phyloP scores from a whole-genome alignment of 2,888 invertebrate genomes.

The Cephus sareptanus region DNA sequence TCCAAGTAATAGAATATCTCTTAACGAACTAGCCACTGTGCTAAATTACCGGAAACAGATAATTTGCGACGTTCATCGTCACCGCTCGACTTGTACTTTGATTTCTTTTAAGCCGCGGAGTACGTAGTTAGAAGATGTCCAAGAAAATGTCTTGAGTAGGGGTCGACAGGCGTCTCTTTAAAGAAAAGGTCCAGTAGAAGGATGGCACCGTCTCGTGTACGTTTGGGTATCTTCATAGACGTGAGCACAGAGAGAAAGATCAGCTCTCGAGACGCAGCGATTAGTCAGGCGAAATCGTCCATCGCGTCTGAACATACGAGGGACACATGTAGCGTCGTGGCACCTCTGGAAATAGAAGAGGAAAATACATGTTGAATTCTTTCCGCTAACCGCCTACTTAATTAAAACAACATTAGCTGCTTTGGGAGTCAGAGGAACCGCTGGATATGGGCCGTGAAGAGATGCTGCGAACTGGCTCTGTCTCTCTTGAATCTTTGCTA shows the following conservation, averaged over 20 bases:
- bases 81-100: background rate
- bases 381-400: conserved; percentile 63
- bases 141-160: conserved; percentile 1
- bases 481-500: background rate
- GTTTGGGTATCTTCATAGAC: conserved; percentile 2
- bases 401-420: conserved; percentile 63
- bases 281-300: conserved; percentile 66
- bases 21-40: background rate
- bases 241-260: conserved; percentile 25
- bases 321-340: conserved; percentile 54
- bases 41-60: background rate
- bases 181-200: background rate
- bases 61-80: background rate
- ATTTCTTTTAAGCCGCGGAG: background rate
- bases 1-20: background rate
- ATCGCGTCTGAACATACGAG: conserved; percentile 66
- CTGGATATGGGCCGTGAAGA: conserved; percentile 2
- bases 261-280: conserved; percentile 51
- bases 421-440: conserved; percentile 6
- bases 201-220: background rate
- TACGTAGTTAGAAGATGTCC: background rate
- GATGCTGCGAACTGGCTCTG: background rate
- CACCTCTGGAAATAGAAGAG: conserved; percentile 56
- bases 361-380: conserved; percentile 33
- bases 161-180: conserved; percentile 1